Base-by-base conservation (phyloP, 30 jellyfish, hydroid and myxozoan species). In the Turritopsis rubra region DNA sequence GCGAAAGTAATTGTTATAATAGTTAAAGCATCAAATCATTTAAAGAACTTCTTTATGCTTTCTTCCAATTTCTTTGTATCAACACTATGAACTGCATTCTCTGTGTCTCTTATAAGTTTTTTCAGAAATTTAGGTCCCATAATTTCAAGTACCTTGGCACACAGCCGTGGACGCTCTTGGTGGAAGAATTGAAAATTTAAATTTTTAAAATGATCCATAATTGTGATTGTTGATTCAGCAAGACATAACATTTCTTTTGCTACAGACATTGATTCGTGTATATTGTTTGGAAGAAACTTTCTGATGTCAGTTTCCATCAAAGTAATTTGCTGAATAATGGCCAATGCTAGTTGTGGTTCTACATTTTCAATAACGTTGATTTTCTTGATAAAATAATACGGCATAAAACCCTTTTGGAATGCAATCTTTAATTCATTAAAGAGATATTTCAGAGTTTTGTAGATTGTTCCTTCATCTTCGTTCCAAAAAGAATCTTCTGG, bases 401-500 rank as follows among this genome's bases (percentile, higher is more conserved):
- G 52, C 20, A 80, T 21, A 29, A 17, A 65, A 53, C 52, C 65
- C 21, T 60, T 25, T 26, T 80, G 81, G 28, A 52, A 54, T 21
- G 79, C 81, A n/a, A 3, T 16, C 26, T 53, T 18, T 4, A 80
- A 13, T 26, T 60, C n/a, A 22, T 4, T 16, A 80, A 80, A 80
- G n/a, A 80, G 65, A 0, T 53, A 52, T n/a, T 19, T 21, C 31
- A 80, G 60, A 13, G 87, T 31, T 5, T 25, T n/a, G 26, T 16
- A 41, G 52, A 26, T 53, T 52, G 87, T n/a, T 0, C 53, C 53
- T 3, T 80, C 52, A 16, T 28, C 54, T 22, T 25, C 81, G 0
- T 80, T 26, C 87, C 87, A 80, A 65, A 80, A 3, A n/a, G 54
- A 21, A 80, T 80, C 65, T 16, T 80, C 82, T 19, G 79, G 81